Percentiles rank a stretch among this genome's conserved stretches.
phyloP scores from a whole-genome alignment of 2,888 invertebrate species.

The Chloroclysta siterata region DNA sequence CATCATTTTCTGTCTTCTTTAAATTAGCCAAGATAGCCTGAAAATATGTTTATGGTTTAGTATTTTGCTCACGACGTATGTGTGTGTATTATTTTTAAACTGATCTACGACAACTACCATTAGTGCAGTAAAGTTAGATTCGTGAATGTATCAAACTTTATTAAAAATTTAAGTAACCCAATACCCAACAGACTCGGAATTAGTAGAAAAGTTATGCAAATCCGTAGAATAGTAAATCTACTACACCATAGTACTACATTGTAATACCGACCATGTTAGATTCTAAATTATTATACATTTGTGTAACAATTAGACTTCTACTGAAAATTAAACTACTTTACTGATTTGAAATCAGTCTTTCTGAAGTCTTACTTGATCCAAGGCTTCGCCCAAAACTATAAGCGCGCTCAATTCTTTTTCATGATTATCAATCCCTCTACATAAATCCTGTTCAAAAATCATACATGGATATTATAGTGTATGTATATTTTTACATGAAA shows the following conservation, averaged over 20 bases:
- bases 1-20: constrained; percentile 93
- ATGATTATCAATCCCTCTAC: constrained; percentile 89
- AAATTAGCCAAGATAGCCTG: constrained; percentile 91
- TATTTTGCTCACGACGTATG: constrained; percentile 5
- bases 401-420: constrained; percentile 90
- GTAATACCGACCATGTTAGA: constrained; percentile 54
- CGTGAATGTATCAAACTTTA: constrained; percentile 33
- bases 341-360: constrained; percentile 54
- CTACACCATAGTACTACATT: constrained; percentile 38
- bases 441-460: constrained; percentile 88
- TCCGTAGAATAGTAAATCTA: constrained; percentile 32
- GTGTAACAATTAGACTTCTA: constrained; percentile 73
- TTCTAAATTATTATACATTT: constrained; percentile 51
- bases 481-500: constrained; percentile 1
- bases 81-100: constrained; percentile 55
- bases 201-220: constrained; percentile 52
- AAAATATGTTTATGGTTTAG: constrained; percentile 44
- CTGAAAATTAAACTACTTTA: constrained; percentile 79
- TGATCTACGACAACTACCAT: constrained; percentile 79
- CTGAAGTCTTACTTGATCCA: constrained; percentile 91
- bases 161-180: constrained; percentile 56
- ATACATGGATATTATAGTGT: constrained; percentile 49
- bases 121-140: constrained; percentile 54
- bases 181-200: constrained; percentile 51
- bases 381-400: constrained; percentile 90